These are phyloP conservation scores for Littorina saxatilis DNA, from an alignment of 1,140 invertebrate species.

Conservation along the genomic window DNA sequence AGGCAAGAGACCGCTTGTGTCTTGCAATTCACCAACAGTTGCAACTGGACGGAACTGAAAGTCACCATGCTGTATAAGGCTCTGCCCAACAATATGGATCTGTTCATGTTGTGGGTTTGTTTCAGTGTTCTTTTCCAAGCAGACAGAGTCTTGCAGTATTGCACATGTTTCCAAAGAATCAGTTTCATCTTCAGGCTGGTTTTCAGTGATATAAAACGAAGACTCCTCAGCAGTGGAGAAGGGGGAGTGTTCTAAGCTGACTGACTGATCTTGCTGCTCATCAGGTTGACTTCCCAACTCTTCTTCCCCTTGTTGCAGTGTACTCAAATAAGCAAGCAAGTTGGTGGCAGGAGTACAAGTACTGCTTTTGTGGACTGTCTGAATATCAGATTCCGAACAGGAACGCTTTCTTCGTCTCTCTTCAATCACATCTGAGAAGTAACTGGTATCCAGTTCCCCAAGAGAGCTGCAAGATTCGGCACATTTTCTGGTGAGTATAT, in stretches of 20 bases:
- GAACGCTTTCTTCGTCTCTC: background rate
- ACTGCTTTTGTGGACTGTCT: background rate
- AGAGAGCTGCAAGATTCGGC: too few species aligned
- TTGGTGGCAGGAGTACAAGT: constrained; percentile 4
- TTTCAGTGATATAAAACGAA: too few species aligned
- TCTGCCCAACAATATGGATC: background rate
- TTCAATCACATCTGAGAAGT: background rate
- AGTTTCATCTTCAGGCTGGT: too few species aligned
- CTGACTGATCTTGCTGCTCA: background rate
- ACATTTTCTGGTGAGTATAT: too few species aligned
- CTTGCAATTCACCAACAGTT: background rate
- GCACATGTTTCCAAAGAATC: too few species aligned
- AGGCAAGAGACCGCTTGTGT: background rate
- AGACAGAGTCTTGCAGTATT: too few species aligned
- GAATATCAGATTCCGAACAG: background rate
- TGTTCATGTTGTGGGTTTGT: background rate
- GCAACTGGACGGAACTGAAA: constrained; percentile 4
- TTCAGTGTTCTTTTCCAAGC: too few species aligned
- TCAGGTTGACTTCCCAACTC: background rate
- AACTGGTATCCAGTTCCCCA: background rate
- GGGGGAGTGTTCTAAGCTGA: too few species aligned
- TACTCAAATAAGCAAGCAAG: background rate
- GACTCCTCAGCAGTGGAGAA: too few species aligned
- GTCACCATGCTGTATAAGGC: background rate
- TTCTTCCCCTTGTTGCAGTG: background rate